Evolutionary conservation across 2,888 invertebrate species (phyloP).

Genomic region (Agonopterix alstromeriana): DNA sequence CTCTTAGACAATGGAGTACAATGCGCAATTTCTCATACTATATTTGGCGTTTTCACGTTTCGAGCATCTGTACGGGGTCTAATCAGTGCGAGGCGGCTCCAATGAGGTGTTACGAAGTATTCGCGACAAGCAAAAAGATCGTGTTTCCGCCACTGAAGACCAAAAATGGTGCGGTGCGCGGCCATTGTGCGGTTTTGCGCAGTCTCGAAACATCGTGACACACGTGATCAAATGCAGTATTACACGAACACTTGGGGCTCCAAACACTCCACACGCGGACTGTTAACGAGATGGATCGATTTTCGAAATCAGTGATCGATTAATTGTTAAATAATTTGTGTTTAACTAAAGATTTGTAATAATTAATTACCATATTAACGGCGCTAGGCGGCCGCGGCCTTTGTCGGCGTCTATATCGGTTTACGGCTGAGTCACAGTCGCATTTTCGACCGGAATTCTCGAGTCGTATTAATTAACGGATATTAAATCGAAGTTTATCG

Average conservation of each 20-base stretch:
- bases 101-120: slow-evolving; percentile 54
- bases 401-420: slow-evolving; percentile 66
- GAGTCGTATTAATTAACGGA: slow-evolving; percentile 74
- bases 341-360: slow-evolving; percentile 56
- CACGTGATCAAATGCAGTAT: slow-evolving; percentile 50
- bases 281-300: slow-evolving; percentile 12
- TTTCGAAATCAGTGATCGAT: slow-evolving; percentile 1
- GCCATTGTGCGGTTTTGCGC: slow-evolving; percentile 51
- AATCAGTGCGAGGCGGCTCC: slow-evolving; percentile 27
- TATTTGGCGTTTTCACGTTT: slow-evolving; percentile 23
- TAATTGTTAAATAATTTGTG: slow-evolving; percentile 48
- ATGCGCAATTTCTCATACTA: slow-evolving; percentile 13
- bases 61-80: slow-evolving; percentile 16
- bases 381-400: slow-evolving; percentile 60
- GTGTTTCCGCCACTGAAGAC: slow-evolving; percentile 44
- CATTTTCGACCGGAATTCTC: slow-evolving; percentile 65
- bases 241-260: slow-evolving; percentile 22
- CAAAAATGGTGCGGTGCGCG: slow-evolving; percentile 46
- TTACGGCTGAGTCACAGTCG: slow-evolving; percentile 66
- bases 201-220: slow-evolving; percentile 27
- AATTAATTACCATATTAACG: slow-evolving; percentile 73
- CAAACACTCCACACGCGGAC: slow-evolving; percentile 14
- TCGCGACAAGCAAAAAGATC: slow-evolving; percentile 43
- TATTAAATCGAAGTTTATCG: slow-evolving; percentile 75
- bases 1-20: slow-evolving; percentile 15